A percentile compares a stretch with the other conserved stretches of the same genome.
phyloP scores from a whole-genome alignment of 2,113 vertebrate genomes.

The Cyphotilapia sp. region DNA sequence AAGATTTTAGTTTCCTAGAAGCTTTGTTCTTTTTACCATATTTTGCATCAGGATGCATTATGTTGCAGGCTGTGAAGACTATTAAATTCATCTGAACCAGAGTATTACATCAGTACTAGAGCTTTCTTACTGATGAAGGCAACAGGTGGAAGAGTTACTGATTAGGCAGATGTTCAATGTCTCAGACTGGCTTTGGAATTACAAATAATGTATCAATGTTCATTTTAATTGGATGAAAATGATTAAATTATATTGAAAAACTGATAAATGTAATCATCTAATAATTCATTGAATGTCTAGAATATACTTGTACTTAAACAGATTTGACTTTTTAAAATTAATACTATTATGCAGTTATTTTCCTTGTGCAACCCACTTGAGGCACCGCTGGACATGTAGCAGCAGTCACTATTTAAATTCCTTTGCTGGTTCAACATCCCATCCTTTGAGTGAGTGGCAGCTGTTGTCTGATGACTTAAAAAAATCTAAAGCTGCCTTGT shows the following conservation, averaged over 20 bases:
- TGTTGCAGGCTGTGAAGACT: not conserved
- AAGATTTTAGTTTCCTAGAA: not conserved
- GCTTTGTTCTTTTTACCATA: not conserved
- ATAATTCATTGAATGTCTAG: not conserved
- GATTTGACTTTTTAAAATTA: not conserved
- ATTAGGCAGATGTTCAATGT: not conserved
- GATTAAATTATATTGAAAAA: not conserved
- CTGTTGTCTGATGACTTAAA: not conserved
- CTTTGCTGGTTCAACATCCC: not conserved
- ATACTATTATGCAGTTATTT: not conserved
- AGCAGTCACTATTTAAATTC: not conserved
- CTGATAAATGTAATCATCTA: not conserved
- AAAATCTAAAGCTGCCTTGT: not conserved
- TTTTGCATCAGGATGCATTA: not conserved
- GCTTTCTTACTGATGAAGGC: not conserved
- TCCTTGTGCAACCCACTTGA: not conserved
- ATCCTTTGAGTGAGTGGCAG: not conserved
- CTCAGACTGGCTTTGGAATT: not conserved
- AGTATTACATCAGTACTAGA: not conserved
- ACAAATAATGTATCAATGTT: not conserved
- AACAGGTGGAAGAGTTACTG: not conserved
- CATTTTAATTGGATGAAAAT: not conserved
- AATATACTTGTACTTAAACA: not conserved
- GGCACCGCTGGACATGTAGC: not conserved
- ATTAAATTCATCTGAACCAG: not conserved